Conservation (phyloP, 2,113 vertebrate genomes). For the Nothoprocta perdicaria region DNA sequence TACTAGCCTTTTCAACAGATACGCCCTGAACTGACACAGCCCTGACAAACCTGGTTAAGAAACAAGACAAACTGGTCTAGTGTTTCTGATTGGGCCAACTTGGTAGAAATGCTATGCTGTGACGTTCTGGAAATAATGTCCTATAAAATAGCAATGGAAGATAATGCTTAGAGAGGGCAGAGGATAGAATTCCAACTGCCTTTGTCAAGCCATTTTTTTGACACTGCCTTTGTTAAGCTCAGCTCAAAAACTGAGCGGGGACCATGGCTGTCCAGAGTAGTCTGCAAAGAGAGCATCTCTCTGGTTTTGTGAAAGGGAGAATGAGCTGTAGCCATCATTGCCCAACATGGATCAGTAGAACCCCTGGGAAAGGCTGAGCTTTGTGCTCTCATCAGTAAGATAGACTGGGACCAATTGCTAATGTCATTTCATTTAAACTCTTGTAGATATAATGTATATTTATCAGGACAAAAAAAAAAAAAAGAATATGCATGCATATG, state of each 20-base stretch:
- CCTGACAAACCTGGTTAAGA: rapidly evolving
- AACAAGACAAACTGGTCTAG: not conserved
- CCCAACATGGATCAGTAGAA: not conserved
- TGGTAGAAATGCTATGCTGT: not conserved
- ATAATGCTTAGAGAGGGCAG: not conserved
- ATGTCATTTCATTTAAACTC: not conserved
- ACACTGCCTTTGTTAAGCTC: not conserved
- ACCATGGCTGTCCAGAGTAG: not conserved
- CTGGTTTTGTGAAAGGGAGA: not conserved
- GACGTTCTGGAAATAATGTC: not conserved
- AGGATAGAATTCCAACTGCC: not conserved
- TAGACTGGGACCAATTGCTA: not conserved
- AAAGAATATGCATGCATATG: not conserved
- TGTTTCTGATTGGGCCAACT: not conserved
- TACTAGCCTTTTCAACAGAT: not conserved
- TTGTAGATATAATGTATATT: not conserved
- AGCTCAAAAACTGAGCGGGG: not conserved
- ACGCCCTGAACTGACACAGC: not conserved
- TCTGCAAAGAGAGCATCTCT: not conserved
- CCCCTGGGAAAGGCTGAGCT: not conserved
- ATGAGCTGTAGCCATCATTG: not conserved
- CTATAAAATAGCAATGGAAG: not conserved
- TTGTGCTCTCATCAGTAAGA: not conserved
- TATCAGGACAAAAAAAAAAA: not conserved
- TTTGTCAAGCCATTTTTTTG: not conserved